Evolutionary conservation across 2,113 vertebrate species (phyloP), one percentile per base, ranked within the genome.

Genomic region (Rhinolophus ferrumequinum): DNA sequence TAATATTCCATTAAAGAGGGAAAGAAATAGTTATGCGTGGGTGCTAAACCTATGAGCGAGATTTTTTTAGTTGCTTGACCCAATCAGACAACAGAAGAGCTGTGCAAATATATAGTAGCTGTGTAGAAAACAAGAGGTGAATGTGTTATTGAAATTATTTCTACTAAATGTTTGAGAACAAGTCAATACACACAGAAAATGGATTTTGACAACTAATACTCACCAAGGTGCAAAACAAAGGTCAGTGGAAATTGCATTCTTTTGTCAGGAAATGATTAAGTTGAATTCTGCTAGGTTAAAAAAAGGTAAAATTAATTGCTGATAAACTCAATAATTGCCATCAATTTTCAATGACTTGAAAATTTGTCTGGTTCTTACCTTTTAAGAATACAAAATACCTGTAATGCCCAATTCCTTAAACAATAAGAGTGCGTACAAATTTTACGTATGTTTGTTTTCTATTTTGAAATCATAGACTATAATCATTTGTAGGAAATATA

Each of bases 211-310:
- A 94, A 92, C 7, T 9, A 28, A 44, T 98, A 98, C 98, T 98
- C 97, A 98, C 98, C 83, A 60, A 98, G 62, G 11, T 97, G 69
- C 30, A 98, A 73, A 79, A 99, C 79, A 86, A 97, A 56, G 35
- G 56, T 82, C 95, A 98, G 90, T 1, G 38, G 91, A 96, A 98
- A 92, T 94, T 88, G 82, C 97, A 98, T 98, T 84, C 75, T 93
- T 97, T 79, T 21, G 4, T 0, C 41, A 88, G 92, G 75, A 97
- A 94, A 76, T 81, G 66, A 93, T 89, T 75, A 90, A 50, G 77
- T 84, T 58, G 54, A 93, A 14, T 5, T 1, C 88, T 97, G 81
- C 64, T 98, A 97, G 90, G 84, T 82, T 96, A 84, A 96, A 64
- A 93, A 93, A 50, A 18, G 19, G 60, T 15, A 33, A 97, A 62